phyloP scores from a whole-genome alignment of 1,140 invertebrate genomes.

The Diprion similis region DNA sequence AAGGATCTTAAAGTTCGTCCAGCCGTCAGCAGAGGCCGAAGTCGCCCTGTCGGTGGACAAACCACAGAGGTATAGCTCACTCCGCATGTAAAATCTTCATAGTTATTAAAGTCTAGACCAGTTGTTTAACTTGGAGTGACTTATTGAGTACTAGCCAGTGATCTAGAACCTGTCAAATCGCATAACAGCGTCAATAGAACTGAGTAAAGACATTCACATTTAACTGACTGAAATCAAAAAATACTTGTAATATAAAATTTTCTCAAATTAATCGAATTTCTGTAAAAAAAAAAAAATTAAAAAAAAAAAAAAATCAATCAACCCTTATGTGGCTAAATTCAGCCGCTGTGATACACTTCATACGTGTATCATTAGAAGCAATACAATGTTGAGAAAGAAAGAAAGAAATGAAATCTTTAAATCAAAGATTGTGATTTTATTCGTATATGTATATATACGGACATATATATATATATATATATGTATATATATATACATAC shows the following conservation, averaged over 20 bases:
- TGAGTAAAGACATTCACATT: background rate
- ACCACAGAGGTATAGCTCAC: conserved; percentile 52
- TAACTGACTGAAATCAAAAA: background rate
- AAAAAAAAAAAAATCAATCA: background rate
- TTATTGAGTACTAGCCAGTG: background rate
- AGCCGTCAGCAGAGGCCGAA: conserved; percentile 37
- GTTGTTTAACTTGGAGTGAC: background rate
- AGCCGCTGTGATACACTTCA: too few relatives aligned
- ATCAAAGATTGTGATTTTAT: background rate
- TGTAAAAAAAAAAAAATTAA: background rate
- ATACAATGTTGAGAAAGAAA: background rate
- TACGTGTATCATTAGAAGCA: too few relatives aligned
- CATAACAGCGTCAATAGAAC: background rate
- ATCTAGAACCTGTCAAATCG: background rate
- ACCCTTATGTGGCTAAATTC: too few relatives aligned
- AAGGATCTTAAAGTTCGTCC: conserved; percentile 46
- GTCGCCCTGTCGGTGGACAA: conserved; percentile 41
- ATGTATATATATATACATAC: too few relatives aligned
- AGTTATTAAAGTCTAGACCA: background rate
- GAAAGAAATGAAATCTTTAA: background rate
- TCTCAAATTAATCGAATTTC: background rate
- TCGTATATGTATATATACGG: background rate
- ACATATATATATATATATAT: too few relatives aligned
- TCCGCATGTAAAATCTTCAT: conserved; percentile 23
- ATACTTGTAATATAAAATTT: background rate